These are phyloP conservation scores for Hypomecis punctinalis DNA, from an alignment of 2,888 invertebrate genomes.

Conservation along the genomic window DNA sequence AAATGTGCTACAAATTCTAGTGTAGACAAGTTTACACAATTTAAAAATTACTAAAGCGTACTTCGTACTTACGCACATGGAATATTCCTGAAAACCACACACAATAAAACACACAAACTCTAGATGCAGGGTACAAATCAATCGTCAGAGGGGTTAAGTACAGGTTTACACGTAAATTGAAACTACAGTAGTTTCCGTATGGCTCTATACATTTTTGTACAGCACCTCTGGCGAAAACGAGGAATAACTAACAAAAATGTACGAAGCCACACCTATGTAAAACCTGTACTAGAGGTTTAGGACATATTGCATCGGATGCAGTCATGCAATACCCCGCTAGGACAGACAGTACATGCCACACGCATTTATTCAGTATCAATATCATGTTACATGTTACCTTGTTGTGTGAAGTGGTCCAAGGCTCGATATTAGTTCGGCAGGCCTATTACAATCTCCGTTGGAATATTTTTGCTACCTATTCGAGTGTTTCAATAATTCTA, in stretches of 20 bases:
- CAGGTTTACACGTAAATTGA: no score
- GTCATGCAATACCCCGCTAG: slow-evolving; percentile 21
- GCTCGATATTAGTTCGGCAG: background rate
- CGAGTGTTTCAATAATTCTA: background rate
- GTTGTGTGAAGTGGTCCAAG: slow-evolving; percentile 14
- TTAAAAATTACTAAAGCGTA: background rate
- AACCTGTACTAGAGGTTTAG: no score
- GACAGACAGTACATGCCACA: slow-evolving; percentile 26
- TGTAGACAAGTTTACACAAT: no score
- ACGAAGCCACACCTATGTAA: no score
- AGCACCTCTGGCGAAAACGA: no score
- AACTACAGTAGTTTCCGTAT: no score
- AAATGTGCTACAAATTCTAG: no score
- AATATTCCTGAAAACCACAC: slow-evolving; percentile 9
- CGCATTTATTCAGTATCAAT: background rate
- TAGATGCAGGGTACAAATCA: background rate
- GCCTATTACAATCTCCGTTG: no score
- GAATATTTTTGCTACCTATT: background rate
- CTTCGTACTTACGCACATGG: slow-evolving; percentile 23
- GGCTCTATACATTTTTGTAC: no score
- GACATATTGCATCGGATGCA: slow-evolving; percentile 10
- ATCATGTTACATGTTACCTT: slow-evolving; percentile 26
- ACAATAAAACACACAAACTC: slow-evolving; percentile 10
- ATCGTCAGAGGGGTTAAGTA: no score
- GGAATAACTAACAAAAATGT: no score